phyloP scores from a whole-genome alignment of 2,113 vertebrate species.

The Bubalus kerabau region DNA sequence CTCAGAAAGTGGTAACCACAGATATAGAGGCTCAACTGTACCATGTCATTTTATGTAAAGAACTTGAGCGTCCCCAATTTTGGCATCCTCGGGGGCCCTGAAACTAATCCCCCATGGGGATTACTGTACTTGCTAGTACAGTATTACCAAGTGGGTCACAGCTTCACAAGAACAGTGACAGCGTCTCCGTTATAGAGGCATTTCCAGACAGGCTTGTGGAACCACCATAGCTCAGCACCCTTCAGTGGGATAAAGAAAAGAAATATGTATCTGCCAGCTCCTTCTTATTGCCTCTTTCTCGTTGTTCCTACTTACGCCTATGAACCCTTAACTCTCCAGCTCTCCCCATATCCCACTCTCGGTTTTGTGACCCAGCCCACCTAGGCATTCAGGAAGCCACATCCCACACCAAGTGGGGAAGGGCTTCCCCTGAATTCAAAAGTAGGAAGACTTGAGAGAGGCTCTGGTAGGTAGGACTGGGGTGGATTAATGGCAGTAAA shows the following conservation, averaged over 20 bases:
- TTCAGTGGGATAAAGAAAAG: neutral
- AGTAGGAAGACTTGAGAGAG: neutral
- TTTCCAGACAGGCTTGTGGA: neutral
- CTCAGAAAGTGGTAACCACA: neutral
- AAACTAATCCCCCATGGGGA: neutral
- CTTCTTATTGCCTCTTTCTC: neutral
- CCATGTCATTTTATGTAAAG: neutral
- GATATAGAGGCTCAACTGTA: neutral
- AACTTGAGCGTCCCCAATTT: neutral
- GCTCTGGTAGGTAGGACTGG: neutral
- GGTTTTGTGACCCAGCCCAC: neutral
- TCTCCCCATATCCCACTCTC: too few relatives aligned
- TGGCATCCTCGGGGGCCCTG: neutral
- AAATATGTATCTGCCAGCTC: neutral
- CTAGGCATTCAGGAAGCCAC: neutral
- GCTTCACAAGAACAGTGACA: neutral
- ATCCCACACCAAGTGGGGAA: neutral
- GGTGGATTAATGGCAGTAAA: too few relatives aligned
- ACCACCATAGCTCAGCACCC: neutral
- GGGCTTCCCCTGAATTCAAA: neutral
- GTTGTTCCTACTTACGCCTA: neutral
- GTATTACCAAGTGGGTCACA: neutral
- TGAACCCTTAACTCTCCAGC: neutral
- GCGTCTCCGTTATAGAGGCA: neutral
- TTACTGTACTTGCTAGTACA: accelerated